These are phyloP conservation scores for Branchellion lobata DNA, from an alignment of 2,888 invertebrate genomes.

Conservation along the genomic window DNA sequence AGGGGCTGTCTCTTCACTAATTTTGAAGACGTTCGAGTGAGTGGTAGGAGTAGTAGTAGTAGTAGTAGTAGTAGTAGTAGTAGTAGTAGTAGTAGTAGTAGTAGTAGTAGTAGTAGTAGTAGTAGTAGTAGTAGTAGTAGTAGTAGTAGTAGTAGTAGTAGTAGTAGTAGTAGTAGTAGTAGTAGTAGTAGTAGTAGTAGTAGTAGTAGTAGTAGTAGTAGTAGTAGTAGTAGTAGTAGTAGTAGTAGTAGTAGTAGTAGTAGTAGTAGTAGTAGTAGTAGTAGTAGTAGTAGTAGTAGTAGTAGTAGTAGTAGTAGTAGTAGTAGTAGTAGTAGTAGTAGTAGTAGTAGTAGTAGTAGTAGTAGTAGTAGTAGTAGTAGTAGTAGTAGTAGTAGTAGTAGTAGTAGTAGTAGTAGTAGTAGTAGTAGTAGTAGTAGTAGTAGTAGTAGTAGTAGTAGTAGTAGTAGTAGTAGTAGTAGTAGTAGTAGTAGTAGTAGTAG, in stretches of 20 bases:
- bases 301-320: constrained; percentile 45
- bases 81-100: neutral
- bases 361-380: constrained; percentile 7
- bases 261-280: constrained; percentile 45
- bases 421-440: constrained; percentile 7
- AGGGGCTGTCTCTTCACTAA: constrained; percentile 62
- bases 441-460: constrained; percentile 3
- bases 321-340: constrained; percentile 45
- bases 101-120: constrained; percentile 1
- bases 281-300: constrained; percentile 45
- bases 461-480: constrained; percentile 21
- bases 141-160: constrained; percentile 45
- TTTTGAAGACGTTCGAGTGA: constrained; percentile 62
- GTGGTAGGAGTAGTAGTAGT: no score
- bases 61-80: no score
- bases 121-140: constrained; percentile 43
- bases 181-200: constrained; percentile 46
- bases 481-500: constrained; percentile 44
- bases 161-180: constrained; percentile 45
- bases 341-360: constrained; percentile 25
- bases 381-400: constrained; percentile 7
- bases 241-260: constrained; percentile 45
- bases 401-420: constrained; percentile 7
- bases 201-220: constrained; percentile 30
- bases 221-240: constrained; percentile 41